Conservation (phyloP, 2,113 vertebrate species). For the Burhinus bistriatus region DNA sequence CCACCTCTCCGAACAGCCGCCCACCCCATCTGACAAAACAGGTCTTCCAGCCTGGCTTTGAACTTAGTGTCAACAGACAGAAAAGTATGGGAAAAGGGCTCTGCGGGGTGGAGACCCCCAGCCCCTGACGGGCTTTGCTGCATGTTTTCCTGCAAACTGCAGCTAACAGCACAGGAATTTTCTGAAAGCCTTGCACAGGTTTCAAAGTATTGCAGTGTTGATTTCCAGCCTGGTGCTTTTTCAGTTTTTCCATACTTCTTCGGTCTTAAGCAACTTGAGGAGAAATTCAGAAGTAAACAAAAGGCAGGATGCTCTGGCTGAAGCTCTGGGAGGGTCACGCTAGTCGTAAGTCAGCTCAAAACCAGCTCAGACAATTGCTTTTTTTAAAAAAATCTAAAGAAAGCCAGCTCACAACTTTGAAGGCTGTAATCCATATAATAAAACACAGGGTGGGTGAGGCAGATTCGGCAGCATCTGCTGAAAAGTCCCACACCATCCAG, state of each 20-base stretch:
- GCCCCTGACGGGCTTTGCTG: neutral
- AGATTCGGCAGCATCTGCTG: constrained; percentile 6
- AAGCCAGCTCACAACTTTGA: neutral
- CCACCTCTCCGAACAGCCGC: neutral
- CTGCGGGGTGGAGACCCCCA: neutral
- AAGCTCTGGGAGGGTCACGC: neutral
- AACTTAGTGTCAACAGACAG: constrained; percentile 53
- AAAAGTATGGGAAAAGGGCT: constrained; percentile 20
- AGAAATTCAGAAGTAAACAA: constrained; percentile 24
- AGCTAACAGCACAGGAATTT: neutral
- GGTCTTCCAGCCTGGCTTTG: constrained; percentile 52
- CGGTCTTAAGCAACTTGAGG: neutral
- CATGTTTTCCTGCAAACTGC: neutral
- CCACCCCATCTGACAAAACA: constrained; percentile 60
- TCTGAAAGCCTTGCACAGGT: neutral
- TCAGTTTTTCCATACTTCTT: neutral
- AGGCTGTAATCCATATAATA: constrained; percentile 6
- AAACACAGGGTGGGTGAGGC: constrained; percentile 5
- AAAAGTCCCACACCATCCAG: neutral
- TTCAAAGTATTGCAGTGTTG: neutral
- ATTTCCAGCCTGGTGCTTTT: neutral
- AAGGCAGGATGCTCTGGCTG: neutral
- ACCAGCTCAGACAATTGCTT: neutral
- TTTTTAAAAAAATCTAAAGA: neutral
- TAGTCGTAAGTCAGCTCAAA: neutral